Evolutionary conservation across 2,113 vertebrate genomes (phyloP), one percentile per base, ranked within the genome.

Genomic region (Calyptommatus sinebrachiatus): DNA sequence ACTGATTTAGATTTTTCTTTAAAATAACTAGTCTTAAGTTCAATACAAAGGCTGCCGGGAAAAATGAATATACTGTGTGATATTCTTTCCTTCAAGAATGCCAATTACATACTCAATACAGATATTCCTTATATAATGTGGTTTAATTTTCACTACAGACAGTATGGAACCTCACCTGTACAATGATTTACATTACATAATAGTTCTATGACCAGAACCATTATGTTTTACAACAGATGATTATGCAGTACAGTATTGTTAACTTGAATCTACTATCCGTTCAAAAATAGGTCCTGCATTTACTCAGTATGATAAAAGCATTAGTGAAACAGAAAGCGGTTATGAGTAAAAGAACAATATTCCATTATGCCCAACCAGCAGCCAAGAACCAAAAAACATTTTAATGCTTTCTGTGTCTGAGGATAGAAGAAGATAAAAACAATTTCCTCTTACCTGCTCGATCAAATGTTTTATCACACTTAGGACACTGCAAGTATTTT

Each of bases 401-500:
- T 73, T 11, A 0, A 10, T 78, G 79, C 88, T 78, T 73, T 81
- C 79, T 65, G 69, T 0, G 78, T 75, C 50, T 83, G 7, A 2
- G 4, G 53, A 72, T 53, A 2, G 9, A 81, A 79, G 0, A 0
- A 79, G 8, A 77, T 48, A 28, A 80, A 78, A 26, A 72, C 68
- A 50, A 80, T 50, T 73, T 8, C 0, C 50, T 86, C 96, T 91
- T 95, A 99, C 98, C 98, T 97, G 97, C 93, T 24, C 98, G 97
- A 91, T 99, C 97, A 94, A 99, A 99, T 14, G 94, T 96, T 92
- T 99, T 99, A 80, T 97, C 96, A 91, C 98, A 99, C 84, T 97
- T 98, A 78, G 98, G 98, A 83, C 98, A 99, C 70, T 97, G 95
- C 80, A 99, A 91, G 1, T 91, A 95, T 88, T 97, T 99, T 91